Conservation (phyloP, 30 jellyfish, hydroid and myxozoan species). For the Aurelia sp. region DNA sequence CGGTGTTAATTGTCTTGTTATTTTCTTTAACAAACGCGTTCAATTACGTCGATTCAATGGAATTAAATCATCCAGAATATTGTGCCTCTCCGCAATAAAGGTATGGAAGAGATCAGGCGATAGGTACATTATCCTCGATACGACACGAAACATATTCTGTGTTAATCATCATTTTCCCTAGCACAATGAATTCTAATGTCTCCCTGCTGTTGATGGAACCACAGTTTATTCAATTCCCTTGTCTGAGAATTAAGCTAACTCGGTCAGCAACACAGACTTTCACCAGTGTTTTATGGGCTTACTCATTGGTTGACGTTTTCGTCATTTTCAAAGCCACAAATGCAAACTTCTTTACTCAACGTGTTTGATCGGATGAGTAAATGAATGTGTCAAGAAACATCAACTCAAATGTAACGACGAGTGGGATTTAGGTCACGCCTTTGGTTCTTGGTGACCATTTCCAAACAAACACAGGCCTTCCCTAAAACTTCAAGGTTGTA, state of each 20-base stretch:
- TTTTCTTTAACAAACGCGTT: too few relatives aligned
- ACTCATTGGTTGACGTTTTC: slow-evolving; percentile 43
- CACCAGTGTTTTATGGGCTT: slow-evolving; percentile 51
- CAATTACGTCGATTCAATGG: too few relatives aligned
- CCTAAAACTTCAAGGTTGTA: too few relatives aligned
- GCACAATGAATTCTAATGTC: not conserved
- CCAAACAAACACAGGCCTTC: too few relatives aligned
- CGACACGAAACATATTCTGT: not conserved
- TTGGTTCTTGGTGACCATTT: too few relatives aligned
- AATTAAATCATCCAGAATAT: too few relatives aligned
- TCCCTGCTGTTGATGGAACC: slow-evolving; percentile 30
- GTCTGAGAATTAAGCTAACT: slow-evolving; percentile 22
- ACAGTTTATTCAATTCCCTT: slow-evolving; percentile 48
- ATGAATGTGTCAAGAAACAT: too few relatives aligned
- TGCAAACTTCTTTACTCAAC: not conserved
- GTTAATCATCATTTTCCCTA: not conserved
- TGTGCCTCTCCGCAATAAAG: slow-evolving; percentile 3
- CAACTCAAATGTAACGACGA: too few relatives aligned
- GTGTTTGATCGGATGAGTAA: not conserved
- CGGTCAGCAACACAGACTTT: slow-evolving; percentile 11
- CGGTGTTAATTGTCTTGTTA: too few relatives aligned
- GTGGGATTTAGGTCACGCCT: too few relatives aligned
- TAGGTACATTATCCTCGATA: too few relatives aligned
- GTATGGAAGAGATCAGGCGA: not conserved
- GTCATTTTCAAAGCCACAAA: slow-evolving; percentile 25